Base-by-base conservation (phyloP, 2,888 invertebrate species). In the Mantis religiosa region DNA sequence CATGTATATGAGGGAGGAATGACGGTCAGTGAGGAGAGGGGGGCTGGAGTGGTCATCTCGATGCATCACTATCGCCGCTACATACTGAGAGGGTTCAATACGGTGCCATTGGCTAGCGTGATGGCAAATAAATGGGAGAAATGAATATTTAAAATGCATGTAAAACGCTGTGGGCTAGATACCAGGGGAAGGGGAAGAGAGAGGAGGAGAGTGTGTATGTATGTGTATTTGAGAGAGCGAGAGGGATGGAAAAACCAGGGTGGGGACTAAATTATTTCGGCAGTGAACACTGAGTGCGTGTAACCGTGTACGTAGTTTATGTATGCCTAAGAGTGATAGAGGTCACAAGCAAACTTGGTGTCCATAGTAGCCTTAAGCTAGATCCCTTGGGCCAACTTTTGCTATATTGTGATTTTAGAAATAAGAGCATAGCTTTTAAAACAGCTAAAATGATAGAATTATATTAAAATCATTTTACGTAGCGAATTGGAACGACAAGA, bases 61-160 rank as follows among this genome's bases (percentile, higher is more conserved):
- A 47, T 83, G 85, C 88, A 88, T 88, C 88, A 85, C 85, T 88
- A 82, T 71, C 54, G 25, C 54, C 54, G 20, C 54, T 71, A 71
- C 54, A 71, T 88, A 30, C 28, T 82, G 88, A 41, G 28, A 2
- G 54, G 84, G 47, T 88, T 83, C 85, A 86, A 27, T 86, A 86
- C 30, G 54, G 81, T 34, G 82, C 87, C 87, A 87, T 41, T 82
- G 82, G 82, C 87, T 28, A 28, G 28, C 34, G 83, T 34, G 28
- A 27, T 41, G 34, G 85, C 84, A 89, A 89, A 88, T 88, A 89
- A 89, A 88, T 88, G 89, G 85, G 88, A 87, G 82, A 82, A 89
- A 47, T 90, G 89, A 89, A 90, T 90, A 89, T 90, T 90, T 90
- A 90, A 90, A 90, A 90, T 88, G 85, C 87, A 90, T 90, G 89